Base-by-base conservation (phyloP, 1,140 invertebrate genomes). In the Listronotus oregonensis region DNA sequence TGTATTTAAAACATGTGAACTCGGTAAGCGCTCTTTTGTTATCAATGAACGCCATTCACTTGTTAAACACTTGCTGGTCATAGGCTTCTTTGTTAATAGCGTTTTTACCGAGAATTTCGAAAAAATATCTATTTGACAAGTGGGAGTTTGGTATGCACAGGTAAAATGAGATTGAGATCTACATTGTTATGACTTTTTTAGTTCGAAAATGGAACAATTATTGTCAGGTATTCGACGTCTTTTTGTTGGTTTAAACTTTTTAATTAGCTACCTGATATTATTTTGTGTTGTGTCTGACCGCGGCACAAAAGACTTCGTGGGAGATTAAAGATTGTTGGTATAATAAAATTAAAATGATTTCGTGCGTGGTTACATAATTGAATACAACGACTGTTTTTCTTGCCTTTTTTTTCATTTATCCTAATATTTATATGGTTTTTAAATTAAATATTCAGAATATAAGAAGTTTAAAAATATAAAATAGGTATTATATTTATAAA, bases 1-100 rank as follows among this genome's bases (percentile, higher is more conserved):
- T 59, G 66, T 70, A 71, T 73, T 73, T 73, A 71, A 71, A 73
- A 70, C 67, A 73, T 71, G 71, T 72, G 71, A 72, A 72, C 71
- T 69, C 56, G 63, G 62, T 68, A 57, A 64, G 69, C 54, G 66
- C 37, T 71, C 68, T 72, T 72, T 73, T 73, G 72, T 73, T 72
- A 73, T 73, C 72, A 73, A 73, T 73, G 72, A 65, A 72, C 66
- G 50, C 72, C 72, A 73, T 73, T 73, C 72, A 73, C 72, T 73
- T 73, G 70, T 69, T 72, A 73, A 73, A 73, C 71, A 73, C 71
- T 72, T 71, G 70, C 69, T 62, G 68, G 66, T 54, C 70, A 49
- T 62, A 64, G 58, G 39, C 44, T 37, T 27, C 55, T 71, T 72
- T 73, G 72, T 72, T 61, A 37, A 58, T 32, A 47, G 44, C 61